Base-by-base conservation (phyloP, 2,113 vertebrate genomes). In the Atherinomorus stipes region DNA sequence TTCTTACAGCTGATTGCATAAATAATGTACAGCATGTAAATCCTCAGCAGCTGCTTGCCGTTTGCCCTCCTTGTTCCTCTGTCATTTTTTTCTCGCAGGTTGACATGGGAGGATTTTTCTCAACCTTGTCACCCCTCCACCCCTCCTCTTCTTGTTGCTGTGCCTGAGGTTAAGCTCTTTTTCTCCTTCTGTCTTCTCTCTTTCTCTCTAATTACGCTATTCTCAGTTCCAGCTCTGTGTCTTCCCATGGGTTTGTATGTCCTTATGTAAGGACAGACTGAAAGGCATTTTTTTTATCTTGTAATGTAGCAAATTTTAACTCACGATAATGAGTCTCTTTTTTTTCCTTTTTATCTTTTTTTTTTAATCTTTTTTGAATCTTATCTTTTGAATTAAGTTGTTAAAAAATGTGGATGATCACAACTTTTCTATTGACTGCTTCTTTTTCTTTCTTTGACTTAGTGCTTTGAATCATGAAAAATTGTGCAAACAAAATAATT, bases 1-100 rank as follows among this genome's bases (percentile, higher is more conserved):
- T 78, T 73, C 54, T 74, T 68, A 44, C 80, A 85, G 76, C 64
- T 91, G 83, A 92, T 88, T 81, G 67, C 84, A 88, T 89, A 72
- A 91, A 91, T 89, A 80, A 89, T 90, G 84, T 85, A 89, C 74
- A 65, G 65, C 70, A 74, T 70, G 70, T 87, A 85, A 91, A 88
- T 85, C 89, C 85, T 83, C 68, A 72, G 82, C 87, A 90, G 88
- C 87, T 86, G 80, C 75, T 86, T 75, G 62, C 68, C 67, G 56
- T 76, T 85, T 67, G 64, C 71, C 69, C 74, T 51, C 21, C 75
- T 61, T 81, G 80, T 76, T 78, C 67, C 42, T 38, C 57, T 62
- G 62, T 80, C 45, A 77, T 64, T 79, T 66, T 78, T 83, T 56
- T 66, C 85, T 69, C 60, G 81, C 70, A 77, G 79, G 81, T 80